Evolutionary conservation across 1,140 invertebrate genomes (phyloP).

Genomic region (Lysiphlebus fabarum): DNA sequence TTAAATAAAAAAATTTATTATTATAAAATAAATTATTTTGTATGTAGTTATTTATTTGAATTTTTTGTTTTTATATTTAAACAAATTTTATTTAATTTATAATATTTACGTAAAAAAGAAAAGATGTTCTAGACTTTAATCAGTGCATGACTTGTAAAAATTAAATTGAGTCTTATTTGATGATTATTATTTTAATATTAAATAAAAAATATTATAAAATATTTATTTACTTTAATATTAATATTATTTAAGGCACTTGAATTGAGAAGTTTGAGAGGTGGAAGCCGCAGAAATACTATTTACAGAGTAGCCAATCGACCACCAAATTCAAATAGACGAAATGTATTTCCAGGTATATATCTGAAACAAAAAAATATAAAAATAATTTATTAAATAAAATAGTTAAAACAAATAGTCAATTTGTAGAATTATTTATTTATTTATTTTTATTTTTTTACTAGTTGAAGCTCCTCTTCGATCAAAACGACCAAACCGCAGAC

Average conservation of each 20-base stretch:
- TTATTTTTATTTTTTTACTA: background rate
- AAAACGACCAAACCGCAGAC: constrained; percentile 32
- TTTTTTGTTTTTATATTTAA: constrained; percentile 1
- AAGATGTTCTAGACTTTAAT: constrained; percentile 26
- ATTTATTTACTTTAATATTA: background rate
- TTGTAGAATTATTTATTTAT: background rate
- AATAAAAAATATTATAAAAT: background rate
- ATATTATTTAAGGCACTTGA: constrained; percentile 44
- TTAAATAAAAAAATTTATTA: too few relatives aligned
- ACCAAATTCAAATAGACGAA: constrained; percentile 38
- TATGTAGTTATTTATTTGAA: constrained; percentile 1
- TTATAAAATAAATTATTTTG: background rate
- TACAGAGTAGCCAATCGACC: constrained; percentile 32
- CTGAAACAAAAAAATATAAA: background rate
- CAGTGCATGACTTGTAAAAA: constrained; percentile 29
- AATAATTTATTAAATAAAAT: background rate
- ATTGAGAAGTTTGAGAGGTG: constrained; percentile 36
- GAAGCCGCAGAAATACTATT: constrained; percentile 33
- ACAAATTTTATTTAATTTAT: constrained; percentile 9
- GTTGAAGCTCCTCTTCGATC: constrained; percentile 15
- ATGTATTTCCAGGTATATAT: constrained; percentile 42
- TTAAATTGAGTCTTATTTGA: constrained; percentile 25
- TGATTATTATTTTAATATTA: background rate
- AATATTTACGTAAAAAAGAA: constrained; percentile 18
- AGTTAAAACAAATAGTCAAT: too few relatives aligned